Base-by-base conservation (phyloP, 2,888 invertebrate species). In the Melinaea menophilus region DNA sequence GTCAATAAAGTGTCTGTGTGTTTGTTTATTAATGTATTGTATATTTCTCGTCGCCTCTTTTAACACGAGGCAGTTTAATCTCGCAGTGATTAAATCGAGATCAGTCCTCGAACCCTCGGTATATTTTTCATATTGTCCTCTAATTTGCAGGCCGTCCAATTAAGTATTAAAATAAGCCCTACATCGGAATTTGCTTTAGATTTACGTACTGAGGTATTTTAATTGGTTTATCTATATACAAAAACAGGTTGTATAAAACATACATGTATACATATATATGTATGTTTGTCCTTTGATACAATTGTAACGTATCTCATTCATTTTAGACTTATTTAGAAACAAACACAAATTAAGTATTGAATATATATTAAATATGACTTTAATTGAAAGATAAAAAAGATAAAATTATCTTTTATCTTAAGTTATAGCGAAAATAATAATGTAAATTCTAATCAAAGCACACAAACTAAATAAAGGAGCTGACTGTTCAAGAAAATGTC, bases 91-190 rank as follows among this genome's bases (percentile, higher is more conserved):
- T 79, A 78, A 78, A 75, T 73, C 74, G 75, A 78, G 75, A 75
- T 75, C 73, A 71, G 48, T 37, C 59, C 55, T 74, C 75, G 70
- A 72, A 76, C 79, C 80, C 79, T 73, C 74, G 67, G 65, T 73
- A 75, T 73, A 74, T 75, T 69, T 76, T 78, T 77, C 22, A 75
- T 75, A 79, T 79, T 74, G 79, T 84, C 81, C 82, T 87, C 81
- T 84, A 85, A 87, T 86, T 85, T 82, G 81, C 83, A 78, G 79
- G 81, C 85, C 87, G 85, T 69, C 84, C 84, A 84, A 86, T 85
- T 85, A 85, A 82, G 73, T 78, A 75, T 75, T 73, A 74, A 77
- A 81, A 81, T 79, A 80, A 82, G 81, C 74, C 71, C 77, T 73
- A 74, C 76, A 73, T 76, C 68, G 76, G 77, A 78, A 78, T 81